Percentiles rank a stretch among this genome's conserved stretches.
Conservation (phyloP, 2,888 invertebrate species). For the Miltochrista miniata region DNA sequence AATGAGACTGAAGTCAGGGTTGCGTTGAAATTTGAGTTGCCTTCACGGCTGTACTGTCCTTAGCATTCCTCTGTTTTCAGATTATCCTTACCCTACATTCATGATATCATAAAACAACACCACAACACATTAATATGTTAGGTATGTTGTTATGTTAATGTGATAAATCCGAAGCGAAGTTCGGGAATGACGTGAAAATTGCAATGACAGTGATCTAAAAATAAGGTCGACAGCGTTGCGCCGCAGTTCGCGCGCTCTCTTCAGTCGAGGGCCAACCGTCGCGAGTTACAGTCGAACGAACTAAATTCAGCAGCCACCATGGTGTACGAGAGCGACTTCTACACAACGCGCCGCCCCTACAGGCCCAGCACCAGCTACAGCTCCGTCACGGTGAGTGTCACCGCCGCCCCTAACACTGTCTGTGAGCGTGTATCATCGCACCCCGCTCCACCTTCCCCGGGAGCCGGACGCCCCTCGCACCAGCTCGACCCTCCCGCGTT, state of each 20-base stretch:
- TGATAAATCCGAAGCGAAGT: conserved; percentile 56
- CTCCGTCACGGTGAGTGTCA: conserved; percentile 85
- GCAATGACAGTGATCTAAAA: conserved; percentile 83
- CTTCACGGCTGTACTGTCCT: conserved; percentile 36
- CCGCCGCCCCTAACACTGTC: conserved; percentile 56
- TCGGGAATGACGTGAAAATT: conserved; percentile 76
- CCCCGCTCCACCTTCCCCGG: conserved; percentile 74
- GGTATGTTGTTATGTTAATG: conserved; percentile 43
- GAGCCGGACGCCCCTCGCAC: conserved; percentile 80
- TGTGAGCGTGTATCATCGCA: conserved; percentile 59
- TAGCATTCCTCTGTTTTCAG: conserved; percentile 46
- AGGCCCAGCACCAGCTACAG: conserved; percentile 91
- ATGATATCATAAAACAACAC: conserved; percentile 48
- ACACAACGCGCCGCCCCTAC: conserved; percentile 93
- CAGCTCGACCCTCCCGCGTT: conserved; percentile 62
- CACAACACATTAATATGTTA: conserved; percentile 40
- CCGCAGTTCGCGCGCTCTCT: conserved; percentile 51
- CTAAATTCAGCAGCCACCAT: conserved; percentile 84
- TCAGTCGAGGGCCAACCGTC: conserved; percentile 79
- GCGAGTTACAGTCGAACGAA: conserved; percentile 78
- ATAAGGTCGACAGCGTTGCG: conserved; percentile 66
- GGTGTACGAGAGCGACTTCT: conserved; percentile 97
- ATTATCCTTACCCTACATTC: conserved; percentile 75
- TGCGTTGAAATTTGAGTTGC: conserved; percentile 41
- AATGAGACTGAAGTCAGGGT: no score